These are phyloP conservation scores for Erebia aethiops DNA, from an alignment of 2,888 invertebrate species.

Conservation along the genomic window DNA sequence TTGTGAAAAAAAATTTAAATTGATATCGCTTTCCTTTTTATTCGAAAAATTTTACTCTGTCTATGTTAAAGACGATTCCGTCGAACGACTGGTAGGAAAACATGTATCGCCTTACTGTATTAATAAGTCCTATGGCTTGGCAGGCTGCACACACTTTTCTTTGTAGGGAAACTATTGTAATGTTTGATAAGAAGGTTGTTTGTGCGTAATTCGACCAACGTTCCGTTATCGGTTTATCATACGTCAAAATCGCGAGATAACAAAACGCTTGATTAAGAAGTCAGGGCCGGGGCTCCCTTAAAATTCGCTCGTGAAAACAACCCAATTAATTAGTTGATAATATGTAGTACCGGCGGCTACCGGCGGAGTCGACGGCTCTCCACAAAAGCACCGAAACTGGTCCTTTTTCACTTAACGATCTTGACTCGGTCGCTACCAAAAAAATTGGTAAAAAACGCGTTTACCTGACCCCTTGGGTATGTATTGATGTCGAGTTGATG, in stretches of 20 bases:
- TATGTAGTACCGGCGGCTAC: constrained; percentile 64
- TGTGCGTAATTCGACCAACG: background rate
- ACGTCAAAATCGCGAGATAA: constrained; percentile 27
- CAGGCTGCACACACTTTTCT: no score
- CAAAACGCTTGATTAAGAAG: constrained; percentile 38
- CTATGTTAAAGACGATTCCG: no score
- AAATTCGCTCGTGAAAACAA: constrained; percentile 56
- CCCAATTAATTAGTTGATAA: constrained; percentile 78
- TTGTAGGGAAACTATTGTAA: no score
- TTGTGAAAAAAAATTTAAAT: no score
- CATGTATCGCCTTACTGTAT: no score
- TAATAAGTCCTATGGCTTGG: no score
- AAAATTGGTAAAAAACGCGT: constrained; percentile 69
- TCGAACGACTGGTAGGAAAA: no score
- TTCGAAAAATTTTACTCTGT: no score
- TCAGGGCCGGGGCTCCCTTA: constrained; percentile 25
- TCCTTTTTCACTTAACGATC: constrained; percentile 76
- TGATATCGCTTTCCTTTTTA: no score
- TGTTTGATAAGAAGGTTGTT: background rate
- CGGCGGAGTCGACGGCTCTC: constrained; percentile 53
- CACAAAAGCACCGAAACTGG: constrained; percentile 76
- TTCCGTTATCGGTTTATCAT: background rate
- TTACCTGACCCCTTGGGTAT: constrained; percentile 63
- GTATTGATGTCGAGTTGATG: constrained; percentile 53
- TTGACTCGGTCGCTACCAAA: constrained; percentile 66